Base-by-base conservation (phyloP, 2,113 vertebrate genomes). In the Lamprologus sp. region DNA sequence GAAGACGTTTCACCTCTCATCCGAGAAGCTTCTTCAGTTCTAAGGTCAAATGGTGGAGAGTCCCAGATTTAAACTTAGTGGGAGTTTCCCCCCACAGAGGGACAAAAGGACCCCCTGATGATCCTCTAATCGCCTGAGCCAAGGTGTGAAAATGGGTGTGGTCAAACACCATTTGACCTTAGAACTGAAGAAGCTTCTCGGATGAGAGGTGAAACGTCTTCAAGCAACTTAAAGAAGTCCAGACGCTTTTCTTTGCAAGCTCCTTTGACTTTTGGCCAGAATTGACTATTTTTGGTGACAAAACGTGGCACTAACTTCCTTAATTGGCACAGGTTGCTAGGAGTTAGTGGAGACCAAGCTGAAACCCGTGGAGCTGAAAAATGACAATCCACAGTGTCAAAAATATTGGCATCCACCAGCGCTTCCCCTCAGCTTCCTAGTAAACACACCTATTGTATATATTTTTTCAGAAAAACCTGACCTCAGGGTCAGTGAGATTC, bases 401-500 rank as follows among this genome's bases (percentile, higher is more conserved):
- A 73, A 21, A 21, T 65, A 0, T 5, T 65, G 60, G 19, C 4
- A 68, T 37, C 33, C 33, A 37, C 19, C 33, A 68, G 60, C 7
- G 33, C 33, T 37, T 37, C 33, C 33, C 19, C 60, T 21, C 60
- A 37, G 33, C 60, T 13, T 37, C 60, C 60, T 68, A 8, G 60
- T 65, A 68, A 37, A 68, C 60, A 13, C 60, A 13, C 7, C 33
- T 68, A 8, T 37, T n/a, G 33, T 21, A 1, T 21, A n/a, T n/a
- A 13, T 65, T 37, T 68, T 37, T 65, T 37, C 33, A 37, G 17
- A 35, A 65, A 21, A 37, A 65, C 60, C 7, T 37, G 33, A 65
- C 60, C 33, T 65, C 33, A 13, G 11, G 60, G 60, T 65, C 31
- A n/a, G 0, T 0, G 60, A 2, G 10, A 65, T 65, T 37, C 31